Base-by-base conservation (phyloP, 64 coral and sea anemone species). In the Stichodactyla mertensii region DNA sequence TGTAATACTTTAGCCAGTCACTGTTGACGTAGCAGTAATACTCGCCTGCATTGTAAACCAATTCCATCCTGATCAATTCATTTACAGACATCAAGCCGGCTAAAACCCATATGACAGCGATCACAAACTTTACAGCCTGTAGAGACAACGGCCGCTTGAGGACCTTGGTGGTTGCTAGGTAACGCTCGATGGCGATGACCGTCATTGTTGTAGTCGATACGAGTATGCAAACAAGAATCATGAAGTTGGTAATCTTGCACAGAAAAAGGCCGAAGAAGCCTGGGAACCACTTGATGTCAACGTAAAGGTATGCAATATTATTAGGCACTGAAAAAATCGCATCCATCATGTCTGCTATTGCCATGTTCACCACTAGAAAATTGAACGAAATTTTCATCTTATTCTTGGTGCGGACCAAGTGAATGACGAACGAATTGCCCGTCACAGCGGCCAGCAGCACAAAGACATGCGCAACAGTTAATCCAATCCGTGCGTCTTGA, bases 151-250 rank as follows among this genome's bases (percentile, higher is more conserved):
- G 82, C 57, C 87, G 87, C 7, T 85, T 91, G 45, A 84, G 78
- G 28, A 88, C 89, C 18, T 83, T 86, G 4, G 89, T 80, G 64
- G 92, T 93, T 53, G 89, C 74, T 54, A 93, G 86, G 61, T 97
- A 97, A 78, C 94, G 84, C 71, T 97, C 94, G 10, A 93, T 86
- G 1, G 91, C 89, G 70, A 97, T 97, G 60, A 93, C 18, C 0
- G 91, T 90, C n/a, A 97, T 81, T 1, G 94, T 97, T 23, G 87
- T 88, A 19, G 93, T 91, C 64, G 89, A 88, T 4, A 85, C 85
- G 6, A 87, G 83, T 55, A 97, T 97, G 57, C 91, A 88, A 19
- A 91, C 87, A 62, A 92, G 61, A n/a, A 93, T 20, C 16, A 90
- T 71, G 70, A 93, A 91, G 56, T 87, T 83, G 56, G 83, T 51